A percentile compares a stretch with the other conserved stretches of the same genome.
These are phyloP conservation scores for Neoseiulus cucumeris DNA, from an alignment of 1,140 invertebrate genomes.

Conservation along the genomic window DNA sequence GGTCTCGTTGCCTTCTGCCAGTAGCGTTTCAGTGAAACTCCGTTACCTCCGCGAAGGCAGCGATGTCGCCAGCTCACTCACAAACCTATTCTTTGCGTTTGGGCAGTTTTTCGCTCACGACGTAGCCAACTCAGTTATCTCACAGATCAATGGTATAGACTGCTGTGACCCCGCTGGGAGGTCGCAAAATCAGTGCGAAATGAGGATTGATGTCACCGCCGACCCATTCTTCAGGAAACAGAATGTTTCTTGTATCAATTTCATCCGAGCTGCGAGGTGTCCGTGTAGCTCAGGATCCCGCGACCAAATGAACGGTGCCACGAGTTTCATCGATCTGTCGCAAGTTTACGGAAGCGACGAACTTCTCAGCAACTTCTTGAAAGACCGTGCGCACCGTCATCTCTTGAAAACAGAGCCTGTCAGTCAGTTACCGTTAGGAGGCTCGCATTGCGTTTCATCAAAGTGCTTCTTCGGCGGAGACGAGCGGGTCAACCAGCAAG, in stretches of 20 bases:
- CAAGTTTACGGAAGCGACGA: neutral
- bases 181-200: neutral
- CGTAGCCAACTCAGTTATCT: neutral
- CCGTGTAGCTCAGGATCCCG: neutral
- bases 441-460: neutral
- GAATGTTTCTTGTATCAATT: neutral
- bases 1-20: neutral
- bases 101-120: neutral
- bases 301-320: neutral
- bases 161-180: neutral
- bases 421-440: neutral
- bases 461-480: neutral
- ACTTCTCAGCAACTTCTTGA: neutral
- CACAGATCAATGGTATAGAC: neutral
- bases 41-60: neutral
- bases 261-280: neutral
- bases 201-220: neutral
- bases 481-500: neutral
- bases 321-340: neutral
- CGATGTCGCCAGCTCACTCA: neutral
- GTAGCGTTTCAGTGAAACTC: neutral
- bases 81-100: neutral
- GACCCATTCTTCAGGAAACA: neutral
- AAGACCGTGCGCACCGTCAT: neutral
- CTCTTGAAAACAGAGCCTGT: neutral